Evolutionary conservation across 2,888 invertebrate species (phyloP).

Genomic region (Agrotis segetum): DNA sequence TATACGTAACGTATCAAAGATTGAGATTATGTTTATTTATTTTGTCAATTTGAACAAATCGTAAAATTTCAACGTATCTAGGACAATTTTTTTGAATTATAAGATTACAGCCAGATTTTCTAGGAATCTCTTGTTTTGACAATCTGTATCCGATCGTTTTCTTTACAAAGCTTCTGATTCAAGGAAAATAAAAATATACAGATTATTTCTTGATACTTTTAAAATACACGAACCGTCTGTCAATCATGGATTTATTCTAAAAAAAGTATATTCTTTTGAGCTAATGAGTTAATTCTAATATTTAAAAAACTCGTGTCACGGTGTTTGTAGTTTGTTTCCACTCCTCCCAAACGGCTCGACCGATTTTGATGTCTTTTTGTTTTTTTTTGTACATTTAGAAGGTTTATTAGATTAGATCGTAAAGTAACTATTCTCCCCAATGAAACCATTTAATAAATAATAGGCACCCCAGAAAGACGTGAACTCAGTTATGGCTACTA

Average conservation of each 20-base stretch:
- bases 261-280: neutral
- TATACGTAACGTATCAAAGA: neutral
- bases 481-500: too few species aligned
- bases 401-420: too few species aligned
- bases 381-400: too few species aligned
- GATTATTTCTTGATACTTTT: slow-evolving; percentile 15
- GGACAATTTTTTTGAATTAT: slow-evolving; percentile 25
- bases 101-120: slow-evolving; percentile 11
- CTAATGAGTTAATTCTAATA: neutral
- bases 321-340: too few species aligned
- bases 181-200: slow-evolving; percentile 39
- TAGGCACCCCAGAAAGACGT: too few species aligned
- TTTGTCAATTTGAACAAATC: slow-evolving; percentile 12
- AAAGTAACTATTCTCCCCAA: neutral
- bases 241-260: slow-evolving; percentile 4
- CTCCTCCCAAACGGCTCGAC: too few species aligned
- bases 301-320: too few species aligned
- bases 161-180: slow-evolving; percentile 34
- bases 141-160: slow-evolving; percentile 43
- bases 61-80: slow-evolving; percentile 7
- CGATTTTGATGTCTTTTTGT: too few species aligned
- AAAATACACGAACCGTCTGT: slow-evolving; percentile 21
- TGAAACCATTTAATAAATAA: neutral
- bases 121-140: slow-evolving; percentile 55
- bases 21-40: neutral